Evolutionary conservation across 2,888 invertebrate species (phyloP), one percentile per base, ranked within the genome.

Genomic region (Auanema freiburgensis): DNA sequence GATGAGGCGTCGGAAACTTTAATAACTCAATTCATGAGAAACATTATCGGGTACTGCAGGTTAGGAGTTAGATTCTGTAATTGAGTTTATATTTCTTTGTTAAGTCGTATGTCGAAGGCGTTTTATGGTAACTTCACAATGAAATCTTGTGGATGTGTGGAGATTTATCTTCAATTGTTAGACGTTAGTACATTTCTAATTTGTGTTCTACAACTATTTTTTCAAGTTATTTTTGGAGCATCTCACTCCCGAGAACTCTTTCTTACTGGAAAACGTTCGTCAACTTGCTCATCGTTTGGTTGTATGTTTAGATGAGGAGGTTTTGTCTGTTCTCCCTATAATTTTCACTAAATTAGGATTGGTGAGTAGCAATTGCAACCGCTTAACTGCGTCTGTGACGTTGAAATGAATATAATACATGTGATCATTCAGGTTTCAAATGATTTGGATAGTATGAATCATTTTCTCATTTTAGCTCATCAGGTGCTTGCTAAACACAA

Each of bases 401-500:
- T n/a, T 46, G 46, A 10, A 46, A 43, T n/a, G 46, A 21, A 16
- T 46, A 21, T 5, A 46, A 46, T 46, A 46, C 46, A 21, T 5
- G 3, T 46, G 4, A 6, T 6, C 10, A 5, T 44, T n/a, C 24
- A 61, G 59, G 44, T 42, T 12, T 74, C 66, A 1, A 68, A 83
- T 63, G 84, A 77, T 41, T 49, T 71, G 16, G 76, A 85, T 62
- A 81, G 74, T 23, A 69, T 79, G 81, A 71, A 85, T 84, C 75
- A 88, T 76, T 87, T 88, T 74, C 85, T 88, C 51, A 88, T 88
- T 1, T 84, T 88, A 41, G 85, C 88, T 71, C 87, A 87, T 78
- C 88, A 88, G 79, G 84, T 88, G 50, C 86, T 88, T 57, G 84
- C 85, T 64, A 88, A 88, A 79, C 88, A 87, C 77, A 88, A 88